Conservation (phyloP, 53 echinoderm and acorn worm species). For the Glandiceps talaboti region DNA sequence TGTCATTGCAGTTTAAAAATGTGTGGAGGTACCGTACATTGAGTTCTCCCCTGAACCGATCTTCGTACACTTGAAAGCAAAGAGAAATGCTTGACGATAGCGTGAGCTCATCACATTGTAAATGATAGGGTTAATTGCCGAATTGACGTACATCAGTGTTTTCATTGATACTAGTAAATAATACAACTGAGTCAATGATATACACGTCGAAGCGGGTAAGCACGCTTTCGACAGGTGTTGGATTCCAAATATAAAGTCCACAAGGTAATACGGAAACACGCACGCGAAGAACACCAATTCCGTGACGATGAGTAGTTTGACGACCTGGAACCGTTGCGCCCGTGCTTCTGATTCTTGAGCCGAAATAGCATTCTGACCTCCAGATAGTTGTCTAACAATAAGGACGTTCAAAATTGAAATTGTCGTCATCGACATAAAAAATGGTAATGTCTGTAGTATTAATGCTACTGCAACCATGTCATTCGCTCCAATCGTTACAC, state of each 20-base stretch:
- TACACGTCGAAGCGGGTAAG: not conserved
- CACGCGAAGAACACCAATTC: not conserved
- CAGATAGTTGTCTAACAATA: constrained; percentile 2
- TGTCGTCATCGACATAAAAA: constrained; percentile 23
- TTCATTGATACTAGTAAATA: not conserved
- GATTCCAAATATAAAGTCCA: not conserved
- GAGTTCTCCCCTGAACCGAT: constrained; percentile 9
- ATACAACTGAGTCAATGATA: not conserved
- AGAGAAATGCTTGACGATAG: constrained; percentile 22
- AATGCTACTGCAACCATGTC: constrained; percentile 6
- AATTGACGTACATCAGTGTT: constrained; percentile 26
- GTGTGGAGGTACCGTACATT: constrained; percentile 19
- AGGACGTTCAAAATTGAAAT: constrained; percentile 16
- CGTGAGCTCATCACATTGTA: constrained; percentile 28
- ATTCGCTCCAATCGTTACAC: not conserved
- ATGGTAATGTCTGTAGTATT: constrained; percentile 23
- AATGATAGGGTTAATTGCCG: constrained; percentile 37
- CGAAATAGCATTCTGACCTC: not conserved
- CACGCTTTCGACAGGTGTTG: not conserved
- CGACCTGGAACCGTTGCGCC: not conserved
- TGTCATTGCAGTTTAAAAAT: constrained; percentile 8
- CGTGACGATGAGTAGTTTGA: not conserved
- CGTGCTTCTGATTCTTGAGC: not conserved
- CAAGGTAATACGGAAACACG: not conserved
- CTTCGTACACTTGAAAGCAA: constrained; percentile 15